A percentile compares a stretch with the other conserved stretches of the same genome.
Conservation (phyloP, 1,140 invertebrate genomes). For the Lordiphosa stackelbergi region DNA sequence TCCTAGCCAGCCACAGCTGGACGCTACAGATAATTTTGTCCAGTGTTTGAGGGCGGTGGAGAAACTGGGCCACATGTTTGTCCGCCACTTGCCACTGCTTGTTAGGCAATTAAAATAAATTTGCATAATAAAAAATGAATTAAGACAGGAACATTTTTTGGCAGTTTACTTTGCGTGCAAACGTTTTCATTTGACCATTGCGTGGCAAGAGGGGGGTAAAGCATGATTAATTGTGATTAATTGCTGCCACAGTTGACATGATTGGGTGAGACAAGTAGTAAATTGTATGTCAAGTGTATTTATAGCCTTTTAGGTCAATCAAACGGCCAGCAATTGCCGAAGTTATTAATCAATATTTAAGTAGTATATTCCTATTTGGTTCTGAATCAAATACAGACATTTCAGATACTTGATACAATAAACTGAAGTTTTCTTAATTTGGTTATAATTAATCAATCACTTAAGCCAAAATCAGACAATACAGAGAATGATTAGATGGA, state of each 20-base stretch:
- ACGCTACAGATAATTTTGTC: conserved; percentile 58
- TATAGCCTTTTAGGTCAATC: conserved; percentile 21
- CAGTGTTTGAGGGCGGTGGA: neutral
- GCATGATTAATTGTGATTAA: conserved; percentile 64
- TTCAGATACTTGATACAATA: too few species aligned
- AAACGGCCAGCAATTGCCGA: conserved; percentile 1
- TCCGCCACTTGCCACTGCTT: conserved; percentile 46
- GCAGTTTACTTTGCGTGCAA: conserved; percentile 2
- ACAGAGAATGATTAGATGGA: too few species aligned
- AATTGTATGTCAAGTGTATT: conserved; percentile 16
- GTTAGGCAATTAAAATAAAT: conserved; percentile 68
- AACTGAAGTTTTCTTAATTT: too few species aligned
- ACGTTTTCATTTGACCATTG: neutral
- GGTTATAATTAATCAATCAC: too few species aligned
- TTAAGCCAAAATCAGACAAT: too few species aligned
- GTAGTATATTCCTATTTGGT: too few species aligned
- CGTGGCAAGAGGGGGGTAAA: conserved; percentile 4
- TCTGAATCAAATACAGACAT: too few species aligned
- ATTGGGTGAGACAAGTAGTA: conserved; percentile 11
- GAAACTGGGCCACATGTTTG: conserved; percentile 15
- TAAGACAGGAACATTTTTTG: conserved; percentile 23
- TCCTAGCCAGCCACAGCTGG: conserved; percentile 38
- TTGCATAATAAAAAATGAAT: conserved; percentile 70
- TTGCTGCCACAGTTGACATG: conserved; percentile 36
- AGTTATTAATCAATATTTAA: too few species aligned